Percentiles rank a stretch among this genome's conserved stretches.
Evolutionary conservation across 2,888 invertebrate genomes (phyloP).

Genomic region (Dolomedes plantarius): DNA sequence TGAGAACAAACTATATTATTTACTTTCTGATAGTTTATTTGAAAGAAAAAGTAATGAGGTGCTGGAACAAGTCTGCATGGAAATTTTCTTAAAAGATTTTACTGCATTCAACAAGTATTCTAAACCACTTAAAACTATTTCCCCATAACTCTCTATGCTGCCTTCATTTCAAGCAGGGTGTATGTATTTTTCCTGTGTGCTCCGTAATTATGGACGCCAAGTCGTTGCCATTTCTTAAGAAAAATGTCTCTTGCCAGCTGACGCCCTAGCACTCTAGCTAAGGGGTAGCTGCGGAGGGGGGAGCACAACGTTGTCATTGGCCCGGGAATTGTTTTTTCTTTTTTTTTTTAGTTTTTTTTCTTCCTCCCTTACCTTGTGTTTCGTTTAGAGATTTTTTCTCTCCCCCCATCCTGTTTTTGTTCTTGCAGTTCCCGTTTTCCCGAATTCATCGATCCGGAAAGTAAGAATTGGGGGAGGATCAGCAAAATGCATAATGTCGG

Average conservation of each 20-base stretch:
- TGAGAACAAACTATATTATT: too few relatives aligned
- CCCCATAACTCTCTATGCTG: background rate
- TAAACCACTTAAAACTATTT: constrained; percentile 12
- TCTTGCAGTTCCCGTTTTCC: constrained; percentile 14
- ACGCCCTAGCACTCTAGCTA: constrained; percentile 37
- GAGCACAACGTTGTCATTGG: constrained; percentile 67
- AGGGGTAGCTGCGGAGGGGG: background rate
- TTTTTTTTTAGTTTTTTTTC: constrained; percentile 7
- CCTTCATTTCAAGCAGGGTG: constrained; percentile 1
- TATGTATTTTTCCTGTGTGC: constrained; percentile 8
- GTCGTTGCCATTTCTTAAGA: constrained; percentile 61
- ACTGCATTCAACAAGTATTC: constrained; percentile 7
- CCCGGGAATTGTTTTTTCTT: constrained; percentile 59
- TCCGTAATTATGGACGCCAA: constrained; percentile 11
- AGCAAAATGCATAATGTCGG: constrained; percentile 67
- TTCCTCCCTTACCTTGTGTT: constrained; percentile 46
- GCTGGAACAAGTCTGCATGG: too few relatives aligned
- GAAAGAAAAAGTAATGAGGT: too few relatives aligned
- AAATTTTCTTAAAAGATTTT: background rate
- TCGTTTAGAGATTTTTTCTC: constrained; percentile 47
- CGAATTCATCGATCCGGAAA: constrained; percentile 59
- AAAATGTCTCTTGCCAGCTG: constrained; percentile 70
- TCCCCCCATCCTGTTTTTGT: constrained; percentile 24
- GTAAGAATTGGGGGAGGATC: constrained; percentile 21
- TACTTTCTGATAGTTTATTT: too few relatives aligned